Percentiles rank a stretch among this genome's conserved stretches.
Evolutionary conservation across 35 echinoderm and acorn worm species (phyloP).

Genomic region (Ophioderma brevispina): DNA sequence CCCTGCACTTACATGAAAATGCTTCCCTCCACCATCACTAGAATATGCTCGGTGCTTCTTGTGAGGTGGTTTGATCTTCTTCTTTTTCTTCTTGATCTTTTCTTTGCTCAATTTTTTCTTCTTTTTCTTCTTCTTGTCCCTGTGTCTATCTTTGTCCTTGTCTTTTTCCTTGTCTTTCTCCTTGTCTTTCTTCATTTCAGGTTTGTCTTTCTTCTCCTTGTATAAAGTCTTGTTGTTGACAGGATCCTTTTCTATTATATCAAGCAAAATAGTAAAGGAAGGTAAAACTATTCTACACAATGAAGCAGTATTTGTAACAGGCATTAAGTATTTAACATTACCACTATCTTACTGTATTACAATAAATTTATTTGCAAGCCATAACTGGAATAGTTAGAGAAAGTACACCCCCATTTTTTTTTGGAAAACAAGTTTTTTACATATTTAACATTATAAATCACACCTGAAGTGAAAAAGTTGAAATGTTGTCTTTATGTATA

Average conservation of each 20-base stretch:
- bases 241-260: constrained; percentile 71
- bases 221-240: constrained; percentile 38
- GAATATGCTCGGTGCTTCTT: constrained; percentile 25
- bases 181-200: constrained; percentile 60
- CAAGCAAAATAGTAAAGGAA: no score
- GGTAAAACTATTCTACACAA: no score
- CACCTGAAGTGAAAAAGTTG: no score
- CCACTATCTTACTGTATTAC: no score
- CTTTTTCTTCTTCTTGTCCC: constrained; percentile 70
- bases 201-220: constrained; percentile 71
- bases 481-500: no score
- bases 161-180: constrained; percentile 46
- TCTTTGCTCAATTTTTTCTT: constrained; percentile 54
- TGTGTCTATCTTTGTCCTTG: constrained; percentile 54
- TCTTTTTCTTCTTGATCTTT: constrained; percentile 55
- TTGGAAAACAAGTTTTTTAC: no score
- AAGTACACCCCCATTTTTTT: no score
- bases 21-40: constrained; percentile 18
- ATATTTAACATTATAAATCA: no score
- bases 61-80: constrained; percentile 43
- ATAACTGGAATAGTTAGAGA: no score
- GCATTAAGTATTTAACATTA: no score
- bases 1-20: background rate
- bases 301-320: no score
- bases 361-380: no score